A percentile compares a stretch with the other conserved stretches of the same genome.
Evolutionary conservation across 2,888 invertebrate species (phyloP).

Genomic region (Mesorhabditis spiculigera): DNA sequence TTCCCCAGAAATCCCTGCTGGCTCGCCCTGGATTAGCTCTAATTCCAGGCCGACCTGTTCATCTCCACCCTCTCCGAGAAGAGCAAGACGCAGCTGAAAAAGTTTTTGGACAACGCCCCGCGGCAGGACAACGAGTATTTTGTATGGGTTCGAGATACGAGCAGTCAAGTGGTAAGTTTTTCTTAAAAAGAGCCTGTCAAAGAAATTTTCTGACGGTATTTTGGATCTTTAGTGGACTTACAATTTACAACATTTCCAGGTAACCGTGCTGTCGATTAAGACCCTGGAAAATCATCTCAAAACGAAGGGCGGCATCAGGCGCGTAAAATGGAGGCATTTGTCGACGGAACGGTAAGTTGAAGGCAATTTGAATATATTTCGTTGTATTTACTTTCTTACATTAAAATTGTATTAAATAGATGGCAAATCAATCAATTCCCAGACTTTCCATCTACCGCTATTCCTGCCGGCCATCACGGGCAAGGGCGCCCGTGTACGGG

Average conservation of each 20-base stretch:
- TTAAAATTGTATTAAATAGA: too few relatives aligned
- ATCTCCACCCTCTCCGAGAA: constrained; percentile 34
- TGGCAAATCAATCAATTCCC: neutral
- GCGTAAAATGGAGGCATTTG: constrained; percentile 40
- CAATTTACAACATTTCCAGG: constrained; percentile 14
- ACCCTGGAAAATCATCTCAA: constrained; percentile 37
- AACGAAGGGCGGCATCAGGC: constrained; percentile 28
- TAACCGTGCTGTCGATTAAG: constrained; percentile 37
- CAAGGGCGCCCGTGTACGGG: constrained; percentile 13
- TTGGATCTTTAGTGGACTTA: neutral
- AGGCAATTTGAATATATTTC: too few relatives aligned
- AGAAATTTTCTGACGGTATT: neutral
- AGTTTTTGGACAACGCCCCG: constrained; percentile 32
- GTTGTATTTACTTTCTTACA: too few relatives aligned
- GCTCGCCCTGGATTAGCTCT: too few relatives aligned
- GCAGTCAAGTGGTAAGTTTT: neutral
- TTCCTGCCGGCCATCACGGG: constrained; percentile 35
- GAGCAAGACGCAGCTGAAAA: constrained; percentile 27
- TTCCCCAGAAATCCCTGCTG: too few relatives aligned
- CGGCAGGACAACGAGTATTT: constrained; percentile 35
- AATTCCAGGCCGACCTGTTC: constrained; percentile 30
- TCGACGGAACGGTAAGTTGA: constrained; percentile 21
- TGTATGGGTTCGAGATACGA: constrained; percentile 23
- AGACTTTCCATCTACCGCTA: constrained; percentile 34
- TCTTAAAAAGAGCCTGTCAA: neutral